Conservation (phyloP, 2,888 invertebrate species). For the Bugula neritina region DNA sequence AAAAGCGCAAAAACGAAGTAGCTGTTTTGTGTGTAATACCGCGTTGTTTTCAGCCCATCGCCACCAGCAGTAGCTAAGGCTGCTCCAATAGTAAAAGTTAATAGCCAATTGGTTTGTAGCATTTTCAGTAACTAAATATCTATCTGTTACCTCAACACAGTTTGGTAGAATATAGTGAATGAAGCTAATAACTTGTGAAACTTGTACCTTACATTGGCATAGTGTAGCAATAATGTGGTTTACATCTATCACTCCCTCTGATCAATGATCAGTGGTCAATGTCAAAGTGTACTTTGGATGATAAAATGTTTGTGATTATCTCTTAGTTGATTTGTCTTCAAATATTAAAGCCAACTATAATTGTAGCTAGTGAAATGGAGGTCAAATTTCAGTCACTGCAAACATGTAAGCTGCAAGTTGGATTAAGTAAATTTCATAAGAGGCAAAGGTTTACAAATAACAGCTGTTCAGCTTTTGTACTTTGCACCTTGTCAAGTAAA, state of each 20-base stretch:
- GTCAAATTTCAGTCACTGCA: not conserved
- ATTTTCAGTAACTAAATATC: no score
- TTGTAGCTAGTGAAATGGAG: not conserved
- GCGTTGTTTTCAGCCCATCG: conserved; percentile 11
- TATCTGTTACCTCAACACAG: no score
- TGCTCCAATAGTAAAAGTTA: not conserved
- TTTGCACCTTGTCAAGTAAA: no score
- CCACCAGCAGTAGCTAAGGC: conserved; percentile 6
- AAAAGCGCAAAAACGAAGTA: conserved; percentile 13
- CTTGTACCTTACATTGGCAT: no score
- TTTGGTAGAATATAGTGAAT: no score
- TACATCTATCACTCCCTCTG: not conserved
- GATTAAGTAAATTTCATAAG: no score
- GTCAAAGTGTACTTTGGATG: not conserved
- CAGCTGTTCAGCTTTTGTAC: no score
- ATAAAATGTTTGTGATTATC: not conserved
- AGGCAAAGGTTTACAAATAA: no score
- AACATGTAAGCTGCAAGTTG: no score
- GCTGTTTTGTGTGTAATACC: conserved; percentile 8
- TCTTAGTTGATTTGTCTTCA: no score
- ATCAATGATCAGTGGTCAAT: not conserved
- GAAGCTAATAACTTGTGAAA: no score
- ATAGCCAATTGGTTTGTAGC: not conserved
- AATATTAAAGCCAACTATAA: not conserved
- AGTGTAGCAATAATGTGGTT: no score